Base-by-base conservation (phyloP, 2,113 vertebrate species). In the Neodon shergylaensis region DNA sequence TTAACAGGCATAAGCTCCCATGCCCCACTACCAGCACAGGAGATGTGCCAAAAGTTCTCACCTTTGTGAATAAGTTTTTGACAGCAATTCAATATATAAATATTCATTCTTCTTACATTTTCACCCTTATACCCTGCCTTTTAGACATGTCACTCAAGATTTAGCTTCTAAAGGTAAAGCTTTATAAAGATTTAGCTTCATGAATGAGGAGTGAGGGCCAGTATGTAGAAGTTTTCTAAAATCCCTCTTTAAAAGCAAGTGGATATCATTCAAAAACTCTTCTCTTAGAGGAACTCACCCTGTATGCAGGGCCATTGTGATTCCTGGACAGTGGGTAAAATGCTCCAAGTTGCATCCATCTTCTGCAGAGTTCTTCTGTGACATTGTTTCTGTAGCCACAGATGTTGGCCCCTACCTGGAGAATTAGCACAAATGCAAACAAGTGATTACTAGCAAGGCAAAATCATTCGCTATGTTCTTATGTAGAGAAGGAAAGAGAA, bases 281-380 rank as follows among this genome's bases (percentile, higher is more conserved):
- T 58, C 1, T 28, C 26, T 21, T 58, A 39, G 72, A 44, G 16
- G 36, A 39, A 5, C 97, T 97, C 98, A 99, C 99, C 44, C 4
- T 89, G 88, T 97, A 98, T 11, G 76, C 93, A 93, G 99, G 98
- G 26, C 97, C 96, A 6, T 99, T 99, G 98, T 99, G 99, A 97
- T 99, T 99, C 84, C 99, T 99, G 65, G 99, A 99, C 92, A 99
- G 99, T 8, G 99, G 99, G 94, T 99, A 99, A 98, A 99, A 99
- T 1, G 99, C 99, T 95, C 99, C 99, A 78, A 99, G 98, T 97
- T 99, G 99, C 99, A 99, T 99, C 99, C 99, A 99, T 9, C 99
- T 98, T 24, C 98, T 98, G 74, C 99, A 99, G 36, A 99, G 98
- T 85, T 99, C 99, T 94, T 99, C 99, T 3, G 98, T 95, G 49